phyloP scores from a whole-genome alignment of 1,140 invertebrate species.

The Drosophila bocqueti region DNA sequence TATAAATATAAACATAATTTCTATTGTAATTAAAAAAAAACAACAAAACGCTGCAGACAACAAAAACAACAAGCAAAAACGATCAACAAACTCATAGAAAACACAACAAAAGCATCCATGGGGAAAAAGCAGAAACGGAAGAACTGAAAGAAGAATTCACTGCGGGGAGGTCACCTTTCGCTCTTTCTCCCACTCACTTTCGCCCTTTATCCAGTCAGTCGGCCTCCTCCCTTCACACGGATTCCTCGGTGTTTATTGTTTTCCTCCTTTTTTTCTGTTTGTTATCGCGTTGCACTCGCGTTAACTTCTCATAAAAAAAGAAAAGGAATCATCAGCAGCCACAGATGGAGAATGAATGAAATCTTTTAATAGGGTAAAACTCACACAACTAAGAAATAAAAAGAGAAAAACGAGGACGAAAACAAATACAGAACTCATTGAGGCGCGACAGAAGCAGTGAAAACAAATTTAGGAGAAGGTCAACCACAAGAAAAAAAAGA shows the following conservation, averaged over 20 bases:
- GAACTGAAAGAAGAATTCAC: slow-evolving; percentile 38
- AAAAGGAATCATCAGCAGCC: slow-evolving; percentile 32
- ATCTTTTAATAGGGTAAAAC: slow-evolving; percentile 59
- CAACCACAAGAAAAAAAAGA: slow-evolving; percentile 18
- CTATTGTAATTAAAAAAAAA: slow-evolving; percentile 70
- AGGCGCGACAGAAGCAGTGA: slow-evolving; percentile 50
- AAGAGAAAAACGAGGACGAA: slow-evolving; percentile 19
- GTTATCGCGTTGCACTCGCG: slow-evolving; percentile 25
- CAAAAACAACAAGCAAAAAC: slow-evolving; percentile 36
- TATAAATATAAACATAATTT: slow-evolving; percentile 74
- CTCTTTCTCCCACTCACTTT: slow-evolving; percentile 38
- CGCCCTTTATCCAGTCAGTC: slow-evolving; percentile 36
- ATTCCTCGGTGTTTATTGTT: slow-evolving; percentile 35
- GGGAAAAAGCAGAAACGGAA: slow-evolving; percentile 40
- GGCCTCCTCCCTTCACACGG: slow-evolving; percentile 18
- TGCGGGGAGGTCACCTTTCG: slow-evolving; percentile 39
- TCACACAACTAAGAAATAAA: slow-evolving; percentile 50
- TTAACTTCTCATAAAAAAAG: slow-evolving; percentile 19
- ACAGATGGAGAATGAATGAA: slow-evolving; percentile 40
- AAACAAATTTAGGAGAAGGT: slow-evolving; percentile 67
- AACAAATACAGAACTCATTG: slow-evolving; percentile 47
- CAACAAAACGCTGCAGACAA: slow-evolving; percentile 60
- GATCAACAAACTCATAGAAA: slow-evolving; percentile 42
- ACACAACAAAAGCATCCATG: slow-evolving; percentile 49
- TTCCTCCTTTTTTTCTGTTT: slow-evolving; percentile 36